Percentiles rank a stretch among this genome's conserved stretches.
Conservation (phyloP, 2,113 vertebrate species). For the Fregetta grallaria region DNA sequence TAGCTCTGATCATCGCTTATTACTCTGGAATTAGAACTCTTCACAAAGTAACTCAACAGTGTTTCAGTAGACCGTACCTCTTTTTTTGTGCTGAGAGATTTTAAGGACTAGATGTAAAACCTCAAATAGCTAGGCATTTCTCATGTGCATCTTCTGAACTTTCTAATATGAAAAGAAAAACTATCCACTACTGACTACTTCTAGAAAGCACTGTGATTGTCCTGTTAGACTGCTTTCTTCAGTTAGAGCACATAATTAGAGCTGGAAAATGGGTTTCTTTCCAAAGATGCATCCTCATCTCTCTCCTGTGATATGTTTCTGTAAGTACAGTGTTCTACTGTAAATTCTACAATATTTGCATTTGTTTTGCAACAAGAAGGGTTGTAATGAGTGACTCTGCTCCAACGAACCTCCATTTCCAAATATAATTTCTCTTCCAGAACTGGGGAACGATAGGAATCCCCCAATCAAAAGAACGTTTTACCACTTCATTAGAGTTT, state of each 20-base stretch:
- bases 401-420: neutral
- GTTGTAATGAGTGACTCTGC: neutral
- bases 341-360: neutral
- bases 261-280: neutral
- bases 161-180: neutral
- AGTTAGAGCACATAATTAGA: neutral
- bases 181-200: neutral
- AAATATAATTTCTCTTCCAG: conserved; percentile 29
- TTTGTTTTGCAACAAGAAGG: neutral
- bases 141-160: neutral
- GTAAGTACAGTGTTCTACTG: neutral
- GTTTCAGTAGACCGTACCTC: neutral
- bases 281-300: neutral
- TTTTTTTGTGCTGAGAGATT: neutral
- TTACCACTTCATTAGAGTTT: conserved; percentile 48
- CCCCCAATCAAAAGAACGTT: neutral
- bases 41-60: neutral
- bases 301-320: neutral
- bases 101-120: neutral
- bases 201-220: neutral
- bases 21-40: neutral
- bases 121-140: neutral
- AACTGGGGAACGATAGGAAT: neutral
- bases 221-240: neutral
- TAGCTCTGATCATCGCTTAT: neutral